phyloP scores from a whole-genome alignment of 1,140 invertebrate species.

The Lucilia cuprina region DNA sequence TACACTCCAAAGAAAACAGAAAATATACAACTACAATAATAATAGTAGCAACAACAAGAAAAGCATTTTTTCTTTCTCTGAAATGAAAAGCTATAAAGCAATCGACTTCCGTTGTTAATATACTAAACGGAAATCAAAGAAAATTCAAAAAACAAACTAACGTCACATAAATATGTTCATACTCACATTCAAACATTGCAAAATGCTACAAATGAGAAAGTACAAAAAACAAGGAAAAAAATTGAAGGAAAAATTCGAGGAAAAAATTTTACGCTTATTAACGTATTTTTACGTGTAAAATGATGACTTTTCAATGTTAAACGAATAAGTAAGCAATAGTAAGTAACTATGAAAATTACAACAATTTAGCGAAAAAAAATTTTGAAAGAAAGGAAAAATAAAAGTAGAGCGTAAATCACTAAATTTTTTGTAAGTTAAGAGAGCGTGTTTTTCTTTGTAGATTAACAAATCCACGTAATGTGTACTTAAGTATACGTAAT shows the following conservation, averaged over 20 bases:
- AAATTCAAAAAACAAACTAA: neutral
- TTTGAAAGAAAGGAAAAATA: no score
- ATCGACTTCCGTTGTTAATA: slow-evolving; percentile 17
- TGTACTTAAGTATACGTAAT: no score
- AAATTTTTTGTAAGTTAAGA: neutral
- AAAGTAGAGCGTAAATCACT: neutral
- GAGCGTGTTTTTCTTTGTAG: neutral
- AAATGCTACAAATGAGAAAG: neutral
- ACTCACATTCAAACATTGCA: neutral
- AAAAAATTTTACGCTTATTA: slow-evolving; percentile 4
- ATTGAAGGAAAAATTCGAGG: neutral
- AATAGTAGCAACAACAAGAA: neutral
- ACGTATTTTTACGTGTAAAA: neutral
- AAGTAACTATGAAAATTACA: no score
- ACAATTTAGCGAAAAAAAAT: no score
- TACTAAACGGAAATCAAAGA: slow-evolving; percentile 4
- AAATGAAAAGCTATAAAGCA: slow-evolving; percentile 3
- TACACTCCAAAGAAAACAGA: neutral
- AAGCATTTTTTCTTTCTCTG: neutral
- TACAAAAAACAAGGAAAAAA: neutral
- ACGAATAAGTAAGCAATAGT: no score
- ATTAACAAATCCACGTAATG: no score
- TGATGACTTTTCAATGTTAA: neutral
- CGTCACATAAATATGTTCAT: neutral
- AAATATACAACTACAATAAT: neutral